Base-by-base conservation (phyloP, 2,797 vertebrate species). In the Myotis daubentonii region DNA sequence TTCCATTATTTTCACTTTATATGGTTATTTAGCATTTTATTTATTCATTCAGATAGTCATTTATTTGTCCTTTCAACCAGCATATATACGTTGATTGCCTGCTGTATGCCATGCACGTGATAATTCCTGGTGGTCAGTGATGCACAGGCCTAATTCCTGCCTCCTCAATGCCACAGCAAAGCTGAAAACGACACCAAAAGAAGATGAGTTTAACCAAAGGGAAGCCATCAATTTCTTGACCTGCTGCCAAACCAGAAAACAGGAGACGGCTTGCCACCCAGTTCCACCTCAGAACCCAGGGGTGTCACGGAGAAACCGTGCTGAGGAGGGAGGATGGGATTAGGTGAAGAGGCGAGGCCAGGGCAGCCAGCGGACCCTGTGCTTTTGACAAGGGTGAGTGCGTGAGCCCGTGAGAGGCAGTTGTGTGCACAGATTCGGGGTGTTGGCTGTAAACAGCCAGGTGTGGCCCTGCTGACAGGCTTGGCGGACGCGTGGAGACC, bases 401-500 rank as follows among this genome's bases (percentile, higher is more conserved):
- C 25, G 57, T 30, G 51, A 74, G 51, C 76, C 91, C 1, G 13
- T 84, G 82, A 93, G 49, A 41, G 49, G 47, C 95, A 89, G n/a
- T n/a, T n/a, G n/a, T n/a, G n/a, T n/a, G n/a, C n/a, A n/a, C n/a
- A n/a, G n/a, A n/a, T n/a, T n/a, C n/a, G 81, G 23, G 33, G 28
- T 16, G 78, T 89, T 95, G 90, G 28, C 16, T 78, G 66, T 91
- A 95, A 96, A 96, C 94, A 96, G 38, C 81, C 94, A 95, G 96
- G 80, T 93, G 53, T 84, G 93, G 78, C 10, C 23, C 19, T 53
- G 53, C 76, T 70, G 53, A 75, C 83, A 90, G 78, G 70, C 44
- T 72, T 51, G 94, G 38, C 41, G 81, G 33, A 96, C 66, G 68
- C 91, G 75, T 82, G 86, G 68, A 80, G 93, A 71, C 86, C 25